Percentiles rank a stretch among this genome's conserved stretches.
phyloP scores from a whole-genome alignment of 2,888 invertebrate genomes.

The Stenurella melanura region DNA sequence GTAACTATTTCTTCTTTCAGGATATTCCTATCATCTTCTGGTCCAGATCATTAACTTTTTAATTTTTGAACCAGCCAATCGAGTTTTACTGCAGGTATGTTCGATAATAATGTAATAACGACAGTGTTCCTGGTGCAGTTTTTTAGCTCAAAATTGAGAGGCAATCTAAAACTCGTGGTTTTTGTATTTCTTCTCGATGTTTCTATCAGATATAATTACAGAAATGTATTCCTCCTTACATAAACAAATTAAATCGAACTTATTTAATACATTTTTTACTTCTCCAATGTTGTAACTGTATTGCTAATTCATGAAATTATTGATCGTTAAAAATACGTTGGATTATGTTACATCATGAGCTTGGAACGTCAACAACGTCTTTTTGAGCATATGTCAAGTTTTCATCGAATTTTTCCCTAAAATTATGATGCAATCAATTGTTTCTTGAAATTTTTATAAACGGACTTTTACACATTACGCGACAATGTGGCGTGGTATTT shows the following conservation, averaged over 20 bases:
- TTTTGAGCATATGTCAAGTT: background rate
- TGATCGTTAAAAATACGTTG: background rate
- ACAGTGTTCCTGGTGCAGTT: background rate
- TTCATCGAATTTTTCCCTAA: too few species aligned
- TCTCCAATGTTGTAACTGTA: background rate
- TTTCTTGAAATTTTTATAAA: too few species aligned
- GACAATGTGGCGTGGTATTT: too few species aligned
- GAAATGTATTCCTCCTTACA: background rate
- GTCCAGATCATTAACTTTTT: background rate
- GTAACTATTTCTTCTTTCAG: background rate
- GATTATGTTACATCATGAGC: background rate
- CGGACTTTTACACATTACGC: too few species aligned
- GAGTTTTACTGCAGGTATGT: background rate
- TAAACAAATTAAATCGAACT: background rate
- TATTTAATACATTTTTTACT: background rate
- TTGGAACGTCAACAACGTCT: background rate
- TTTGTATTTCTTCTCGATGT: background rate
- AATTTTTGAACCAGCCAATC: background rate
- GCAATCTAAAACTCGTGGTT: background rate
- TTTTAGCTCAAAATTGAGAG: background rate
- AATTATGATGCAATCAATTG: too few species aligned
- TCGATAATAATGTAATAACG: background rate
- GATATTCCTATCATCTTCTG: background rate
- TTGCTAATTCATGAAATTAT: background rate
- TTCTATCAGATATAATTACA: background rate